Evolutionary conservation across 2,797 vertebrate genomes (phyloP), one percentile per base, ranked within the genome.

Genomic region (Pempheris klunzingeri): DNA sequence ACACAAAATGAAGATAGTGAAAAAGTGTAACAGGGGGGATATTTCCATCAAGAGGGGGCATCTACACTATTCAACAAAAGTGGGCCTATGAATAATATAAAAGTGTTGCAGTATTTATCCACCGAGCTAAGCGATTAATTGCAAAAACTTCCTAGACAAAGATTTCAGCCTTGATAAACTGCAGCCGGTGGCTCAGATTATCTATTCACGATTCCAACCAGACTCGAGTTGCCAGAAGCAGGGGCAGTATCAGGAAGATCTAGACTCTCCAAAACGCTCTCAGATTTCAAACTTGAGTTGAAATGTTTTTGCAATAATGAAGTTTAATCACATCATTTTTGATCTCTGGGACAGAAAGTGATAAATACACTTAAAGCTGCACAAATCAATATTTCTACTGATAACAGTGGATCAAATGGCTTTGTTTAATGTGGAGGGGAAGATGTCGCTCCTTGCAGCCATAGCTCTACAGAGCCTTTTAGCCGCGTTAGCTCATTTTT

Each of bases 91-190:
- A 77, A 77, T 58, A 71, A 81, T 72, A 81, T 46, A 66, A 44
- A 60, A 38, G 63, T 67, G 60, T 63, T 83, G 72, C 24, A 49
- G 44, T 55, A 70, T 84, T 87, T 79, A 84, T 80, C 68, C 52
- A 74, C 50, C 17, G 50, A 81, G 30, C 67, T 77, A 59, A 72
- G 63, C 26, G 55, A 82, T 83, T 80, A 75, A 84, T 82, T 81
- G 71, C 3, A 58, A 68, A 81, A n/a, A 65, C 52, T 71, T 87
- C 66, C 43, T 26, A 34, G 39, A 87, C 83, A 73, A 55, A 64
- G 70, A 83, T 77, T 77, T 68, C 28, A 36, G 2, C 24, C 18
- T 41, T 22, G 82, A 85, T 82, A 87, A 86, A 81, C 34, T 46
- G 22, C 22, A 58, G 73, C 58, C 74, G 26, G 22, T 65, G 62